Evolutionary conservation across 2,797 vertebrate genomes (phyloP).

Genomic region (Sebastes aleutianus): DNA sequence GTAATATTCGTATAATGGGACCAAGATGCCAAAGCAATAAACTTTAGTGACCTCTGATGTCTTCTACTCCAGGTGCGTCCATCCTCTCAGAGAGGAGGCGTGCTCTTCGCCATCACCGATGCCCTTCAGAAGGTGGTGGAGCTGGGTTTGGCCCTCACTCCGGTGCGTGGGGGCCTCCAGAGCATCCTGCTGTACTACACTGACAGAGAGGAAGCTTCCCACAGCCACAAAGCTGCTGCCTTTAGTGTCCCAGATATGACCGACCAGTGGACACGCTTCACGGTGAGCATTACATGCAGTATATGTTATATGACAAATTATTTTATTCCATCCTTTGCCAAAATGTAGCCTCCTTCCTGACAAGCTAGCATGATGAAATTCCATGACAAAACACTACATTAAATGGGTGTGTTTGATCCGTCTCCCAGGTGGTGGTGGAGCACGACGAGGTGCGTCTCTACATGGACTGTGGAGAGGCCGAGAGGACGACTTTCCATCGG

Average conservation of each 20-base stretch:
- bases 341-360: too few species aligned
- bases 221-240: constrained; percentile 86
- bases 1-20: too few species aligned
- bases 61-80: constrained; percentile 75
- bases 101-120: constrained; percentile 91
- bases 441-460: constrained; percentile 82
- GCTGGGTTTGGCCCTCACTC: constrained; percentile 87
- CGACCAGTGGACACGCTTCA: constrained; percentile 88
- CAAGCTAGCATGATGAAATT: too few species aligned
- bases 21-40: background rate
- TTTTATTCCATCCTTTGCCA: too few species aligned
- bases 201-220: constrained; percentile 71
- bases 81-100: constrained; percentile 79
- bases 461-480: constrained; percentile 89
- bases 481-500: constrained; percentile 79
- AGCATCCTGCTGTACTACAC: constrained; percentile 89
- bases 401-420: background rate
- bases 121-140: constrained; percentile 89
- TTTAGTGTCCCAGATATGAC: constrained; percentile 90
- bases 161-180: constrained; percentile 82
- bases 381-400: background rate
- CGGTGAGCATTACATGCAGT: constrained; percentile 53
- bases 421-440: constrained; percentile 77
- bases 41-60: fast-evolving
- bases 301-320: background rate